These are phyloP conservation scores for Trachelipus rathkii DNA, from an alignment of 1,140 invertebrate species.

Conservation along the genomic window DNA sequence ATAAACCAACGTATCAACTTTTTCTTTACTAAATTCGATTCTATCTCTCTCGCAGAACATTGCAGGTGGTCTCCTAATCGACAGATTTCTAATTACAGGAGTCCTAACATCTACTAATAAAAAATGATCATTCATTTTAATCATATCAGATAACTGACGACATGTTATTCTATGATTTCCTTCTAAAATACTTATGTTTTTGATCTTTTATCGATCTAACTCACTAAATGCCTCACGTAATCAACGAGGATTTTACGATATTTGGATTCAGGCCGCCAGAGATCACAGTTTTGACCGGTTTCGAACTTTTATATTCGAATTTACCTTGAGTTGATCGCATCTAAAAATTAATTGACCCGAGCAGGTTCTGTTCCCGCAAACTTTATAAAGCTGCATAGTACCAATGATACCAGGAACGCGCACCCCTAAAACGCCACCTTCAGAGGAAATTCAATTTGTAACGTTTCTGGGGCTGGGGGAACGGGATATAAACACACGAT, in stretches of 20 bases:
- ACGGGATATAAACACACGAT: constrained; percentile 89
- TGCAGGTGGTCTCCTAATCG: constrained; percentile 61
- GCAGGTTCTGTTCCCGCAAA: too few species aligned
- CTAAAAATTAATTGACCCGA: too few species aligned
- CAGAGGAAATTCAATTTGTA: constrained; percentile 92
- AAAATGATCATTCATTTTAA: constrained; percentile 50
- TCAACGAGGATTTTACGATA: constrained; percentile 69
- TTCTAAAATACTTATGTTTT: constrained; percentile 54
- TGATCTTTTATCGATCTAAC: constrained; percentile 71
- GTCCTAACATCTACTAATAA: constrained; percentile 73
- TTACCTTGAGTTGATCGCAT: constrained; percentile 88
- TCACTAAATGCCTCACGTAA: constrained; percentile 84
- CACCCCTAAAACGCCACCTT: constrained; percentile 92
- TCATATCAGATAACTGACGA: constrained; percentile 56
- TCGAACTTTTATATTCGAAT: constrained; percentile 74
- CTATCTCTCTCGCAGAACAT: constrained; percentile 56
- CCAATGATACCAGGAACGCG: constrained; percentile 86
- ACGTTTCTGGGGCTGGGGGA: constrained; percentile 84
- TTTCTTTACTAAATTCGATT: constrained; percentile 37
- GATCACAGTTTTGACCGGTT: constrained; percentile 62
- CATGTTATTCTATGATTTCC: constrained; percentile 60
- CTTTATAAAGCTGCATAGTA: too few species aligned
- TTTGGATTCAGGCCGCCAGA: constrained; percentile 74
- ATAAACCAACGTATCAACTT: constrained; percentile 36
- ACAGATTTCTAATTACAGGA: constrained; percentile 68